Percentiles rank a stretch among this genome's conserved stretches.
Conservation (phyloP, 2,888 invertebrate species). For the Caenorhabditis sinica region DNA sequence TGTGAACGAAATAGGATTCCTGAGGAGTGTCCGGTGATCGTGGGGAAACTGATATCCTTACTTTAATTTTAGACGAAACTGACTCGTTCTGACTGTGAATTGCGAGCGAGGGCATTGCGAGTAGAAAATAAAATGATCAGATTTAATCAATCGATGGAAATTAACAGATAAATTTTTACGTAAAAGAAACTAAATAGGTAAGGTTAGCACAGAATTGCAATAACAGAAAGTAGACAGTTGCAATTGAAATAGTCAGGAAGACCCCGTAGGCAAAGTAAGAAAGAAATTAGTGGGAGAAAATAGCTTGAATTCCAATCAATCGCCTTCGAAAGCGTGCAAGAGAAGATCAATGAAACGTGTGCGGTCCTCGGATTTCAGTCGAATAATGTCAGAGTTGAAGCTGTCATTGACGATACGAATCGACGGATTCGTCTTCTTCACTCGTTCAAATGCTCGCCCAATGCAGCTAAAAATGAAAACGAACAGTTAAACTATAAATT, state of each 20-base stretch:
- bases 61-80: slow-evolving; percentile 27
- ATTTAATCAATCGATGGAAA: slow-evolving; percentile 1
- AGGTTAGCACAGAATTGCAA: slow-evolving; percentile 15
- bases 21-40: not conserved
- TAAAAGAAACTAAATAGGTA: slow-evolving; percentile 8
- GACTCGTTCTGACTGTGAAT: slow-evolving; percentile 10
- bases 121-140: slow-evolving; percentile 20
- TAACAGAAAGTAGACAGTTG: not conserved
- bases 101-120: slow-evolving; percentile 27
- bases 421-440: slow-evolving; percentile 61
- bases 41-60: not conserved
- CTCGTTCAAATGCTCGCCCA: slow-evolving; percentile 73
- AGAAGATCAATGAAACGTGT: slow-evolving; percentile 73
- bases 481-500: not conserved
- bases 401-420: slow-evolving; percentile 62
- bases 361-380: slow-evolving; percentile 70
- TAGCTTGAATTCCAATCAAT: slow-evolving; percentile 38
- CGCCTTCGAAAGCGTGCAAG: slow-evolving; percentile 68
- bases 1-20: slow-evolving; percentile 51
- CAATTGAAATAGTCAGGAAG: slow-evolving; percentile 12
- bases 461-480: slow-evolving; percentile 67
- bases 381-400: slow-evolving; percentile 71
- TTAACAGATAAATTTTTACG: slow-evolving; percentile 9
- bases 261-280: not conserved
- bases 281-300: not conserved